Percentiles rank a stretch among this genome's conserved stretches.
Conservation (phyloP, 2,888 invertebrate species). For the Chesias legatella region DNA sequence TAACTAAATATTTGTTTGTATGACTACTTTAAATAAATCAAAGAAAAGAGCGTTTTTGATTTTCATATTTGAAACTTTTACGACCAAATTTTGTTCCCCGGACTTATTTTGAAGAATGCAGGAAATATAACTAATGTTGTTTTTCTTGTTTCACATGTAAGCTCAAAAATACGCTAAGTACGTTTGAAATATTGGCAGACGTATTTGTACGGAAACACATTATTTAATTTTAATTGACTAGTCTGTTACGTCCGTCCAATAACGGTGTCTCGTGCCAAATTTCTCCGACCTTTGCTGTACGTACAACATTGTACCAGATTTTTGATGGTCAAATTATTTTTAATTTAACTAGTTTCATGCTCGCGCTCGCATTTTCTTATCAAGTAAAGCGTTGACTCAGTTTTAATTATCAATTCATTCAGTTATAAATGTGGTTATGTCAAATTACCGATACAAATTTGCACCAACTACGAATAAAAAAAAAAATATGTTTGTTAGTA, state of each 20-base stretch:
- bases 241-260: slow-evolving; percentile 36
- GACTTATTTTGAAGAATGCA: not conserved
- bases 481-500: too few species aligned
- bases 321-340: slow-evolving; percentile 72
- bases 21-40: too few species aligned
- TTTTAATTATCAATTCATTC: slow-evolving; percentile 12
- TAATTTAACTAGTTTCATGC: slow-evolving; percentile 35
- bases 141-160: not conserved
- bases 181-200: slow-evolving; percentile 36
- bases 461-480: too few species aligned
- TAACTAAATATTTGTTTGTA: too few species aligned
- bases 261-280: slow-evolving; percentile 62
- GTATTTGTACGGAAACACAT: slow-evolving; percentile 40
- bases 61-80: too few species aligned
- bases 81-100: too few species aligned
- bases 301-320: slow-evolving; percentile 63
- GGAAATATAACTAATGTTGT: not conserved
- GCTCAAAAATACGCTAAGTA: slow-evolving; percentile 17
- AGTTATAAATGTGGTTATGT: not conserved
- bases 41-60: too few species aligned
- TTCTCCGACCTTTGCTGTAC: slow-evolving; percentile 66
- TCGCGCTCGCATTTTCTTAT: slow-evolving; percentile 6
- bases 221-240: slow-evolving; percentile 49
- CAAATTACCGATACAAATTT: too few species aligned
- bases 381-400: slow-evolving; percentile 6